phyloP scores from a whole-genome alignment of 2,113 vertebrate genomes.

The Eurypyga helias region DNA sequence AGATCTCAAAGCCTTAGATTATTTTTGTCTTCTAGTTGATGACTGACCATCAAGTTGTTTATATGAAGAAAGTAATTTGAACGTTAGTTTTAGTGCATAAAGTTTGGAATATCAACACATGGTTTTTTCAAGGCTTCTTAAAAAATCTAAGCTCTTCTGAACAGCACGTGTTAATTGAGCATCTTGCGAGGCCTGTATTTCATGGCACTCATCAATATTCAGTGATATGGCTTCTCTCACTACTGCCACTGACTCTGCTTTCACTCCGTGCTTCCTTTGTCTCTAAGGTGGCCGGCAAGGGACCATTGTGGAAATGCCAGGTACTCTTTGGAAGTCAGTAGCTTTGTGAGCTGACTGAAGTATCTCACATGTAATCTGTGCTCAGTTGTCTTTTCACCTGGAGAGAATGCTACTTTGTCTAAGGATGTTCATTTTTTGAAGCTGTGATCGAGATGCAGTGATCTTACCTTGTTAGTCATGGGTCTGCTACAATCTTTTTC shows the following conservation, averaged over 20 bases:
- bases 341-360: not conserved
- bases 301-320: not conserved
- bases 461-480: not conserved
- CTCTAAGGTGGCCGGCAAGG: not conserved
- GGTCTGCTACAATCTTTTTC: not conserved
- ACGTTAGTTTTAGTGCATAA: rapidly evolving
- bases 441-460: not conserved
- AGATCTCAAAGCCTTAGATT: not conserved
- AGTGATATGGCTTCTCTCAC: not conserved
- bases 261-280: not conserved
- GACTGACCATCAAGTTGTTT: not conserved
- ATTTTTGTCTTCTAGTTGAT: not conserved
- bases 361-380: not conserved
- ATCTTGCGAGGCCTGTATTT: rapidly evolving
- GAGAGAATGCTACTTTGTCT: not conserved
- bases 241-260: not conserved
- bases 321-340: not conserved
- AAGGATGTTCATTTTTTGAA: not conserved
- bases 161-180: not conserved
- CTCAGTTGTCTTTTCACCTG: not conserved
- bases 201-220: not conserved
- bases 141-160: not conserved
- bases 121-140: not conserved
- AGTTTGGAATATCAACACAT: not conserved
- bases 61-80: not conserved